Percentiles rank a stretch among this genome's conserved stretches.
phyloP scores from a whole-genome alignment of 1,140 invertebrate genomes.

The Aphaenogaster rudis region DNA sequence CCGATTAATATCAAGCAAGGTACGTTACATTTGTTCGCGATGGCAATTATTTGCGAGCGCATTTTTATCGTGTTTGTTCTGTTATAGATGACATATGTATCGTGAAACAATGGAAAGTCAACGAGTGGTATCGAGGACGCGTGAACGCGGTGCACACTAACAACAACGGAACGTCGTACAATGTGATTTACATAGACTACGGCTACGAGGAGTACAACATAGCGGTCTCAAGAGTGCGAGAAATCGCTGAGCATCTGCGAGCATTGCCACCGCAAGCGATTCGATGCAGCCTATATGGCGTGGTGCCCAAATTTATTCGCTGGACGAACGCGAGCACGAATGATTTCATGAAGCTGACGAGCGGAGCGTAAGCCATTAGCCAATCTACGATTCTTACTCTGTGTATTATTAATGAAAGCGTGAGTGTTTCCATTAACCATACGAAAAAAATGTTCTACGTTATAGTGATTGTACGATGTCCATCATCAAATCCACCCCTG shows the following conservation, averaged over 20 bases:
- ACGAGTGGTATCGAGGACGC: slow-evolving; percentile 79
- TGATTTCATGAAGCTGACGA: slow-evolving; percentile 82
- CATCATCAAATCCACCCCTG: background rate
- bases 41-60: background rate
- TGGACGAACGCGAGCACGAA: slow-evolving; percentile 85
- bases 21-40: slow-evolving; percentile 6
- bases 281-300: slow-evolving; percentile 85
- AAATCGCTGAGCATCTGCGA: slow-evolving; percentile 71
- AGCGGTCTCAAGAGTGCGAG: slow-evolving; percentile 66
- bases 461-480: slow-evolving; percentile 39
- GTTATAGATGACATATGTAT: slow-evolving; percentile 85
- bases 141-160: slow-evolving; percentile 26
- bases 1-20: slow-evolving; percentile 11
- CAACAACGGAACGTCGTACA: slow-evolving; percentile 38
- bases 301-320: slow-evolving; percentile 81
- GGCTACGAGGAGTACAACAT: slow-evolving; percentile 73
- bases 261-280: slow-evolving; percentile 81
- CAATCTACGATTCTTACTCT: background rate
- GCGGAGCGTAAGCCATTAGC: slow-evolving; percentile 83
- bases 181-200: slow-evolving; percentile 78
- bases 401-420: background rate
- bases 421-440: background rate
- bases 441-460: background rate
- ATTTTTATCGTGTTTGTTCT: background rate
- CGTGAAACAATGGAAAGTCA: slow-evolving; percentile 77